Percentiles rank a stretch among this genome's conserved stretches.
These are phyloP conservation scores for Cephalopachus bancanus DNA, from an alignment of 2,797 vertebrate species.

Conservation along the genomic window DNA sequence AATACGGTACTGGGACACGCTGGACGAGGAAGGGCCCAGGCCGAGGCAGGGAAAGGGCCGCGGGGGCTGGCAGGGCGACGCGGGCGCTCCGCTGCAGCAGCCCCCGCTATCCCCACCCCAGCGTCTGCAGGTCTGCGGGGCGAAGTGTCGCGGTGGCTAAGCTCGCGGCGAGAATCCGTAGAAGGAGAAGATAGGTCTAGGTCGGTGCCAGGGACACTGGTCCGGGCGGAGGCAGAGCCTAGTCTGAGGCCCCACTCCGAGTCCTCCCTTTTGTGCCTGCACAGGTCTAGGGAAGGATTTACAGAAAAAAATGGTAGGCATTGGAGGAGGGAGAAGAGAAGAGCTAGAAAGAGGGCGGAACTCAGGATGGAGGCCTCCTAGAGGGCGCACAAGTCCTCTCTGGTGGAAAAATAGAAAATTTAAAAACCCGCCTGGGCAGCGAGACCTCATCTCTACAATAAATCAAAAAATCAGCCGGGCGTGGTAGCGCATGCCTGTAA, in stretches of 20 bases:
- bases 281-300: neutral
- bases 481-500: too few species aligned
- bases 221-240: neutral
- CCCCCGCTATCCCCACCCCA: neutral
- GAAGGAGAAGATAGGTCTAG: neutral
- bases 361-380: neutral
- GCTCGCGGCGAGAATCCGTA: neutral
- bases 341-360: neutral
- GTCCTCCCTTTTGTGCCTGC: neutral
- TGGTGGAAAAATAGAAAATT: neutral
- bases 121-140: neutral
- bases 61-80: accelerated
- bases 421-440: too few species aligned
- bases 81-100: accelerated
- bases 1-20: neutral
- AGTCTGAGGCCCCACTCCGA: neutral
- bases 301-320: neutral
- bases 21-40: accelerated
- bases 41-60: too few species aligned
- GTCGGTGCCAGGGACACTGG: neutral
- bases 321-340: neutral
- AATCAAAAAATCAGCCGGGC: too few species aligned
- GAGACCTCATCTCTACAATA: too few species aligned
- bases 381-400: neutral
- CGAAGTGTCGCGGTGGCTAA: neutral